Percentiles rank a stretch among this genome's conserved stretches.
These are phyloP conservation scores for Magallana angulata DNA, from an alignment of 1,140 invertebrate genomes.

Conservation along the genomic window DNA sequence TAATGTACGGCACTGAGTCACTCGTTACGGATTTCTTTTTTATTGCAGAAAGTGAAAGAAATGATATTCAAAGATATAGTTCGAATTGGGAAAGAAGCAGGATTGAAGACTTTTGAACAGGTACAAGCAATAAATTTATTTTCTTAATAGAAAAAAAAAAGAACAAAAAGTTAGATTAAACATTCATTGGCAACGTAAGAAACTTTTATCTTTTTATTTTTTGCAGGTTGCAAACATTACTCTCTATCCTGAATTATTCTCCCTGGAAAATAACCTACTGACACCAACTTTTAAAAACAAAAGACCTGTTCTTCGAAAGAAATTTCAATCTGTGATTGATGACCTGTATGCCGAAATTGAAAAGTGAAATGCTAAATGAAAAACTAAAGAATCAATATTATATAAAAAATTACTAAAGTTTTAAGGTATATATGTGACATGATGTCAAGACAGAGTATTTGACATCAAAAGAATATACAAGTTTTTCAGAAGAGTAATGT, in stretches of 20 bases:
- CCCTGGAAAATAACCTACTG: conserved; percentile 96
- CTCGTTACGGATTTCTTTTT: background rate
- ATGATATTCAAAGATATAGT: conserved; percentile 94
- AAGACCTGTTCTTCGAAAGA: conserved; percentile 91
- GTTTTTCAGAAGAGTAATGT: too few species aligned
- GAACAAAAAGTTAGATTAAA: background rate
- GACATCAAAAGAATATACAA: too few species aligned
- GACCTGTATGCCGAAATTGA: conserved; percentile 86
- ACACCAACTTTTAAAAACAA: conserved; percentile 98
- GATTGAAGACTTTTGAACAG: conserved; percentile 97
- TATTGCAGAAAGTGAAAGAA: conserved; percentile 87
- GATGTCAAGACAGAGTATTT: too few species aligned
- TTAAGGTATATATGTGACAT: too few species aligned
- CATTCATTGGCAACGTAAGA: background rate
- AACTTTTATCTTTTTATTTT: conserved; percentile 59
- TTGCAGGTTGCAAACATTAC: conserved; percentile 95
- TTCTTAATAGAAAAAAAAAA: background rate
- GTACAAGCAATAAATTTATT: conserved; percentile 80
- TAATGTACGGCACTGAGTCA: too few species aligned
- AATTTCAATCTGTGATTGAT: conserved; percentile 94
- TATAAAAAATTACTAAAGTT: too few species aligned
- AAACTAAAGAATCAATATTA: too few species aligned
- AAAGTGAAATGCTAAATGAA: background rate
- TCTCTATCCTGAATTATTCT: conserved; percentile 95
- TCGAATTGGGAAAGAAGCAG: conserved; percentile 89